Base-by-base conservation (phyloP, 2,113 vertebrate genomes). In the Helogale parvula region DNA sequence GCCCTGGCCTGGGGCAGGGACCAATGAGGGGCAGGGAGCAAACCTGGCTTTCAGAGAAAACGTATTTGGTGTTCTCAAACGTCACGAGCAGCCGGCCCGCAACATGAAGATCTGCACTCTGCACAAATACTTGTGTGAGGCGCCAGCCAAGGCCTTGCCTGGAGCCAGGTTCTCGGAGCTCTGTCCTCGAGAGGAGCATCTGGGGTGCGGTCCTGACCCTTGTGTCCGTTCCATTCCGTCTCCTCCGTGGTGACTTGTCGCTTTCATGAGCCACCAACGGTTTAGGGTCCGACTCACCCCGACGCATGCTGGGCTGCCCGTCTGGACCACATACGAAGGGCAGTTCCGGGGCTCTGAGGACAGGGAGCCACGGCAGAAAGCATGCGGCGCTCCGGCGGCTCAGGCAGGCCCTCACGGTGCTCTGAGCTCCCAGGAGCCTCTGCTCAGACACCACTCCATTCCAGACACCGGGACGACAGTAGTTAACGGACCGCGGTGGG, bases 351-450 rank as follows among this genome's bases (percentile, higher is more conserved):
- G 68, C n/a, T 17, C 14, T 29, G 50, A 27, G 54, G 5, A 4
- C 14, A 1, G 14, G 72, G 17, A 13, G 7, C 13, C 29, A 1
- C 1, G 2, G 4, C 29, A 0, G 1, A 1, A 21, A 15, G 50
- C 1, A 3, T 2, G 3, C 11, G 72, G 14, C 19, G 0, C 19
- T 15, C 16, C 0, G 81, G 16, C 16, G 0, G 12, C 23, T 2
- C 33, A 0, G 16, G 2, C 0, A 1, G 54, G 33, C 19, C 16
- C 33, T 9, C 2, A 0, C 21, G 0, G 1, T 0, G 9, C 31
- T 19, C 86, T 1, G 52, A 0, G 54, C 54, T 29, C 7, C 0
- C 0, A 45, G 14, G 79, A 0, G 4, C 15, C 0, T 0, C 47
- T 19, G 83, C 29, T 23, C 31, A 1, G n/a, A 38, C 4, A 27